These are phyloP conservation scores for Chaenodraco wilsoni DNA, from an alignment of 2,797 vertebrate species.

Conservation along the genomic window DNA sequence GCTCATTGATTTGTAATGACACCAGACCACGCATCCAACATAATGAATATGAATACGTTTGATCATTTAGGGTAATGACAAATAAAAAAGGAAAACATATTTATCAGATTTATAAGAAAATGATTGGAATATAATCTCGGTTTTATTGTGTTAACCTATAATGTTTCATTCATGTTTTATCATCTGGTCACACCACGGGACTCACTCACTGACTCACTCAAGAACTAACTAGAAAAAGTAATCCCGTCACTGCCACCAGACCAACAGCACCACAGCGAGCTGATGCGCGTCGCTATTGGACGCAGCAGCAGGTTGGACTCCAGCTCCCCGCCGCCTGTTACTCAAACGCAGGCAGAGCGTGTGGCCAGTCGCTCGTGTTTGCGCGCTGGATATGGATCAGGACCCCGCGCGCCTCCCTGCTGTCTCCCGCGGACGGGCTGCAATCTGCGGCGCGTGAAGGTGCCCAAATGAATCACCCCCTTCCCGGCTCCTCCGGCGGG, in stretches of 20 bases:
- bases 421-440: constrained; percentile 54
- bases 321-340: constrained; percentile 34
- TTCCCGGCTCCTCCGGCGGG: constrained; percentile 79
- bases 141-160: no score
- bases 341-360: constrained; percentile 46
- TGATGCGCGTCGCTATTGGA: constrained; percentile 63
- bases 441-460: constrained; percentile 65
- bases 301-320: constrained; percentile 55
- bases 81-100: no score
- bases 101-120: no score
- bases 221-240: constrained; percentile 40
- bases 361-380: constrained; percentile 48
- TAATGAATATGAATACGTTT: no score
- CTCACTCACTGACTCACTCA: constrained; percentile 16
- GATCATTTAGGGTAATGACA: no score
- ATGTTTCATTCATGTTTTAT: no score
- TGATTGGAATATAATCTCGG: no score
- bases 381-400: constrained; percentile 74
- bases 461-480: constrained; percentile 77
- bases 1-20: no score
- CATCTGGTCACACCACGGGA: constrained; percentile 9
- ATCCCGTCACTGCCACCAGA: constrained; percentile 33
- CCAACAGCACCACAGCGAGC: constrained; percentile 21
- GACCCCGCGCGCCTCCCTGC: constrained; percentile 61
- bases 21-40: no score